phyloP scores from a whole-genome alignment of 2,113 vertebrate species.

The Coreoperca whiteheadi region DNA sequence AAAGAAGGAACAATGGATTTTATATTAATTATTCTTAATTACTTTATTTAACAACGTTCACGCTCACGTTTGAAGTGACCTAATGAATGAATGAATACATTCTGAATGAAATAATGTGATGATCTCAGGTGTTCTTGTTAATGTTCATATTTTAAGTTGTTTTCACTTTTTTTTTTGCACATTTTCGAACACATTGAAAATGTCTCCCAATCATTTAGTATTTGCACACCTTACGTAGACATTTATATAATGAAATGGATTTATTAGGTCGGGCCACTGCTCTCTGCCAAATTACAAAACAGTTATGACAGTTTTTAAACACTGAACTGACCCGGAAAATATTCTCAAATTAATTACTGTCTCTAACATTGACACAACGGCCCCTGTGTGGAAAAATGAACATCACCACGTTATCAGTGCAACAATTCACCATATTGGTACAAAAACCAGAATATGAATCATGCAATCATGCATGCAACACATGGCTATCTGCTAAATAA shows the following conservation, averaged over 20 bases:
- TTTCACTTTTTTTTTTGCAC: no score
- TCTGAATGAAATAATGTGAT: not conserved
- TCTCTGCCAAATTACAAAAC: slow-evolving; percentile 17
- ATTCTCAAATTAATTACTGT: slow-evolving; percentile 27
- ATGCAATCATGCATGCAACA: slow-evolving; percentile 41
- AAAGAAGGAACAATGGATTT: slow-evolving; percentile 41
- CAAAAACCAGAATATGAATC: slow-evolving; percentile 43
- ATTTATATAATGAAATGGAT: not conserved
- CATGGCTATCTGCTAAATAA: slow-evolving; percentile 14
- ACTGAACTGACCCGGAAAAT: slow-evolving; percentile 24
- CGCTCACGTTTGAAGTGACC: not conserved
- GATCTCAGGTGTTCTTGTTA: not conserved
- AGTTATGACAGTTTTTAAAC: slow-evolving; percentile 5
- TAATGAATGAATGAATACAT: no score
- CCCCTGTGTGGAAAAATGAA: slow-evolving; percentile 13
- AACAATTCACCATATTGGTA: slow-evolving; percentile 49
- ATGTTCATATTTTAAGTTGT: not conserved
- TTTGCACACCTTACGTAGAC: not conserved
- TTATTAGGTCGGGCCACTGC: not conserved
- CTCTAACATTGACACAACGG: slow-evolving; percentile 14
- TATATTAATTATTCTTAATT: slow-evolving; percentile 25
- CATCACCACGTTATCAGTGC: slow-evolving; percentile 25
- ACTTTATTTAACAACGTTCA: slow-evolving; percentile 54
- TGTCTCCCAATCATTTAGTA: not conserved
- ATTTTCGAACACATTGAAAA: not conserved